Base-by-base conservation (phyloP, 2,113 vertebrate species). In the Neolamprologus fasciatus region DNA sequence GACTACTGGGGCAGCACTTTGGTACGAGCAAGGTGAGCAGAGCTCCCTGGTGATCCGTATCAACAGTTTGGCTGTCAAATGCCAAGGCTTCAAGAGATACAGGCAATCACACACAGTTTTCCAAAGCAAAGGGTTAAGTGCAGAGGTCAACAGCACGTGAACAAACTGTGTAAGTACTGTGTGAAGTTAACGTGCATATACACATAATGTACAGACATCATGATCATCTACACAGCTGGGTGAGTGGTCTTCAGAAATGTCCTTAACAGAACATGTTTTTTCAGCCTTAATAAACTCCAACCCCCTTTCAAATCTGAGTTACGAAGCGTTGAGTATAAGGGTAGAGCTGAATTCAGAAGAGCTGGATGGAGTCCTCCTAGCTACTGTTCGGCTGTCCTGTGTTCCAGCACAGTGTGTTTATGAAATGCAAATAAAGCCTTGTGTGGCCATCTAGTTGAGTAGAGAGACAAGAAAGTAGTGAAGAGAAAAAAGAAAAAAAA, bases 1-100 rank as follows among this genome's bases (percentile, higher is more conserved):
- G 86, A 92, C 92, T 91, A 92, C 87, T 80, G 82, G 95, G 94
- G 95, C 94, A 95, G 94, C 93, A 95, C 96, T 97, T 97, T 97
- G 96, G 96, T 96, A 96, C 89, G 91, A 96, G 95, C 96, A 55
- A 93, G 94, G 91, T 90, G 95, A 94, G 94, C 93, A 85, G 90
- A 92, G 92, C 94, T 93, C 92, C 91, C 94, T 89, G 80, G 90
- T 93, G 94, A 92, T 90, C 91, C 80, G 86, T 88, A 90, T 95
- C 93, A 76, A 92, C 83, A 86, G 92, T 92, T 94, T 89, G 92
- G 87, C 89, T 80, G 86, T 94, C 87, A 87, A 87, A 87, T 13
- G 90, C 91, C 93, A 87, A 91, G 89, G 93, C 94, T 93, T 95
- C 82, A 86, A 83, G 83, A 90, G 93, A 92, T 90, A 92, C 92